Evolutionary conservation across 2,113 vertebrate species (phyloP), one percentile per base, ranked within the genome.

Genomic region (Amblyornis subalaris): DNA sequence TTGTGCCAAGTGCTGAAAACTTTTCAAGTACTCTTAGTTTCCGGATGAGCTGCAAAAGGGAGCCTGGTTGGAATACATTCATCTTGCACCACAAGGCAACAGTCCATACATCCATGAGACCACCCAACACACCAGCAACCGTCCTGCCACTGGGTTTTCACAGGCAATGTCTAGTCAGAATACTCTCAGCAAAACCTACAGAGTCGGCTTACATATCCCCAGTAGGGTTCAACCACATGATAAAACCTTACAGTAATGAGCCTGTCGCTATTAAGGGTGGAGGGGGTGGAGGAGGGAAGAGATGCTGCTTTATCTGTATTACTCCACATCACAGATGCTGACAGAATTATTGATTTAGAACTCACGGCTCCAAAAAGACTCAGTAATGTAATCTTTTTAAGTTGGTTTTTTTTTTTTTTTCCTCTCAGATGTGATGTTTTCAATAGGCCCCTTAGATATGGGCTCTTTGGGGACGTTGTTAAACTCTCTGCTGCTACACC

Each of bases 291-390:
- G 55, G 74, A 88, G 67, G 80, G 80, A 81, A 60, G 58, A 93
- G 91, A 91, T 93, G 88, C 92, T 91, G 75, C 90, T 93, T 95
- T 95, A 89, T 82, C 85, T 45, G 50, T 89, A 94, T 93, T 95
- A 89, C 75, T 97, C 94, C 96, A 95, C 60, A 73, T 97, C 95
- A 96, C 72, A 93, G 85, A 97, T 94, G 93, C 85, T 93, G 95
- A 97, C 95, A 94, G 85, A 97, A 95, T 97, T 92, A 96, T 95
- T 95, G 92, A 94, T 96, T 96, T 96, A 96, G 97, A 97, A 97
- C 96, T 96, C 82, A 85, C 5, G 80, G 84, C 94, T 97, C 95
- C 92, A 95, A 95, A 97, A 95, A 90, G 88, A 96, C 78, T 96
- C 65, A 67, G 58, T 83, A 95, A 95, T 79, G 67, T 75, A 89